Evolutionary conservation across 2,888 invertebrate genomes (phyloP).

Genomic region (Pandemis heparana): DNA sequence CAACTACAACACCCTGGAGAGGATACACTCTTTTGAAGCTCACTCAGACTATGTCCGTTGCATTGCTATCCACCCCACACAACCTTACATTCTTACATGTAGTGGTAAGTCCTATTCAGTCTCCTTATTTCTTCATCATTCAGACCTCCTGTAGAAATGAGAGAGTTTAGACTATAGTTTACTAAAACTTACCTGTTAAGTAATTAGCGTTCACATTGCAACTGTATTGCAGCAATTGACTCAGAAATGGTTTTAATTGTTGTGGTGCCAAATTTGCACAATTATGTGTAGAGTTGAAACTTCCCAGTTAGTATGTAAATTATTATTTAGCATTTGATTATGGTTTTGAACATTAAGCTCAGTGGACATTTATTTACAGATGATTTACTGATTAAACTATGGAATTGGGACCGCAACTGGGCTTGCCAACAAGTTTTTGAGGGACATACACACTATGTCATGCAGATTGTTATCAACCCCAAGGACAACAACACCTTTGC

Average conservation of each 20-base stretch:
- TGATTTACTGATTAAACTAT: conserved; percentile 99
- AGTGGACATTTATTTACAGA: conserved; percentile 85
- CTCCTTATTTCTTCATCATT: too few species aligned
- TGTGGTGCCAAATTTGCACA: too few species aligned
- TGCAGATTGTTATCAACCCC: conserved; percentile 99
- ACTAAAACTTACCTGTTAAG: too few species aligned
- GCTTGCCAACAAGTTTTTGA: conserved; percentile 99
- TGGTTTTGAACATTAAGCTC: too few species aligned
- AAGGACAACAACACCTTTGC: conserved; percentile 99
- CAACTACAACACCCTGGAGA: conserved; percentile 99
- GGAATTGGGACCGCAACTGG: conserved; percentile 99
- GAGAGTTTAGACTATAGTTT: too few species aligned
- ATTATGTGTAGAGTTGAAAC: too few species aligned
- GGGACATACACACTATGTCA: conserved; percentile 99
- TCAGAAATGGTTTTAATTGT: too few species aligned
- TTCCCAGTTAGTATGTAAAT: too few species aligned
- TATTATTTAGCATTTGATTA: too few species aligned
- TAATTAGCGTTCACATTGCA: too few species aligned
- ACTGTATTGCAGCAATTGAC: too few species aligned
- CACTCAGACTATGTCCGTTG: conserved; percentile 99
- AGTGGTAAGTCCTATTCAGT: conserved; percentile 89
- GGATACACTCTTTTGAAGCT: conserved; percentile 98
- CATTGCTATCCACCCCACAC: conserved; percentile 98
- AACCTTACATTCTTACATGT: conserved; percentile 98
- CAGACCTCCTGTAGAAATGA: too few species aligned